A percentile compares a stretch with the other conserved stretches of the same genome.
phyloP scores from a whole-genome alignment of 2,797 vertebrate genomes.

The Zenarchopterus dispar region DNA sequence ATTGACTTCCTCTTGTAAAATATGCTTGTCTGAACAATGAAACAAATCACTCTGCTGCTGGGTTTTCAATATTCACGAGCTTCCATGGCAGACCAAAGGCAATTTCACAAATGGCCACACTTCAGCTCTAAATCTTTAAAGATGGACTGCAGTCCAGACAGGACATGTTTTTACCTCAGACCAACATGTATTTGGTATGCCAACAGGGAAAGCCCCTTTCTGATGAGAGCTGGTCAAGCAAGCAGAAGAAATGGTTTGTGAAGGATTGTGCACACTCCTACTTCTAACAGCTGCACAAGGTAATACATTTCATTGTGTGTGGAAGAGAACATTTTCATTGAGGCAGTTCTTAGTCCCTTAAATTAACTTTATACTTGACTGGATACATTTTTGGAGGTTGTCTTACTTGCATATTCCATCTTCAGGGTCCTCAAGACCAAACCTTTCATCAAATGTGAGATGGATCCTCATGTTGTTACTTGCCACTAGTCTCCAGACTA shows the following conservation, averaged over 20 bases:
- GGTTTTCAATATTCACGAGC: conserved; percentile 70
- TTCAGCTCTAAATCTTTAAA: conserved; percentile 69
- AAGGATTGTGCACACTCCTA: too few relatives aligned
- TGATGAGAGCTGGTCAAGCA: conserved; percentile 12
- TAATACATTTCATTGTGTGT: too few relatives aligned
- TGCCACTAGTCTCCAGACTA: conserved; percentile 93
- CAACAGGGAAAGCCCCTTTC: conserved; percentile 12
- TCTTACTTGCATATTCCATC: conserved; percentile 98
- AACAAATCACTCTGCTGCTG: conserved; percentile 62
- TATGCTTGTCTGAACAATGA: not conserved
- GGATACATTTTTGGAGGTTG: not conserved
- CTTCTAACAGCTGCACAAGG: too few relatives aligned
- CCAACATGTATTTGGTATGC: conserved; percentile 20
- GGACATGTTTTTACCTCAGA: conserved; percentile 35
- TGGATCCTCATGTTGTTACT: conserved; percentile 89
- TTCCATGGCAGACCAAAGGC: conserved; percentile 47
- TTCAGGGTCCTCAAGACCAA: conserved; percentile 97
- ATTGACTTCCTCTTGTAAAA: conserved; percentile 36
- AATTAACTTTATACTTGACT: too few relatives aligned
- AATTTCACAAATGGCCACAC: conserved; percentile 79
- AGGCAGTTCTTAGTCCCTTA: too few relatives aligned
- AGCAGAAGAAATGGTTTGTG: not conserved
- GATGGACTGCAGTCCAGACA: conserved; percentile 40
- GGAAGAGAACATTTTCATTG: too few relatives aligned
- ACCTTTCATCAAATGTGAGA: conserved; percentile 92